Evolutionary conservation across 1,140 invertebrate species (phyloP).

Genomic region (Heliconius himera): DNA sequence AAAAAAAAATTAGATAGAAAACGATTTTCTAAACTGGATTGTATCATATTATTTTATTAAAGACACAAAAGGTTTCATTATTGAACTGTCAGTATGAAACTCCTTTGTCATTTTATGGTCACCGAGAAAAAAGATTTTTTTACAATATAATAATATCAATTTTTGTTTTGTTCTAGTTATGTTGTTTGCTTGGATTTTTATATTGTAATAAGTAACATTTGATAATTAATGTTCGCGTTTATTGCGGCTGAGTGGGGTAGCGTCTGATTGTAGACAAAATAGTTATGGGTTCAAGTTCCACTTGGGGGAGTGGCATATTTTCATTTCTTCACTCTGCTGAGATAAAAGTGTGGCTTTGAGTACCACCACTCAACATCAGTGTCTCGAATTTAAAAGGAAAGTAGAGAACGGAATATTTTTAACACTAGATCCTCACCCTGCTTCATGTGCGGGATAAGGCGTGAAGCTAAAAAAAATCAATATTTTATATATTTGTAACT

Average conservation of each 20-base stretch:
- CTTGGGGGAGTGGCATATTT: too few relatives aligned
- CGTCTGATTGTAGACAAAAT: too few relatives aligned
- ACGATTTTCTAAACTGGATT: constrained; percentile 6
- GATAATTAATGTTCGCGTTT: background rate
- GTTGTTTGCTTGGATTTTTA: background rate
- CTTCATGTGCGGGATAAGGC: too few relatives aligned
- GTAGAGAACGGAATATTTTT: background rate
- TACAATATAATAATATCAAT: background rate
- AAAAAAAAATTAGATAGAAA: background rate
- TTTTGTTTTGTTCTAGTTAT: background rate
- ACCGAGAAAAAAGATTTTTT: background rate
- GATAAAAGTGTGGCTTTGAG: too few relatives aligned
- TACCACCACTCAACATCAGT: too few relatives aligned
- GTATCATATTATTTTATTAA: constrained; percentile 4
- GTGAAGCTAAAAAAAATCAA: background rate
- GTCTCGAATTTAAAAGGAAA: background rate
- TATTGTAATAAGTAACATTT: background rate
- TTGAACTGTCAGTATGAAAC: constrained; percentile 7
- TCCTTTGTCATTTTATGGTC: constrained; percentile 2
- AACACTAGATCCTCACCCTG: background rate
- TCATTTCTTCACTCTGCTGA: too few relatives aligned
- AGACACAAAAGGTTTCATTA: constrained; percentile 11
- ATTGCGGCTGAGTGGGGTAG: too few relatives aligned
- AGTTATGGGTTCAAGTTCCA: too few relatives aligned
- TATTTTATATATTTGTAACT: too few relatives aligned